Evolutionary conservation across 2,113 vertebrate species (phyloP), one percentile per base, ranked within the genome.

Genomic region (Scomber scombrus): DNA sequence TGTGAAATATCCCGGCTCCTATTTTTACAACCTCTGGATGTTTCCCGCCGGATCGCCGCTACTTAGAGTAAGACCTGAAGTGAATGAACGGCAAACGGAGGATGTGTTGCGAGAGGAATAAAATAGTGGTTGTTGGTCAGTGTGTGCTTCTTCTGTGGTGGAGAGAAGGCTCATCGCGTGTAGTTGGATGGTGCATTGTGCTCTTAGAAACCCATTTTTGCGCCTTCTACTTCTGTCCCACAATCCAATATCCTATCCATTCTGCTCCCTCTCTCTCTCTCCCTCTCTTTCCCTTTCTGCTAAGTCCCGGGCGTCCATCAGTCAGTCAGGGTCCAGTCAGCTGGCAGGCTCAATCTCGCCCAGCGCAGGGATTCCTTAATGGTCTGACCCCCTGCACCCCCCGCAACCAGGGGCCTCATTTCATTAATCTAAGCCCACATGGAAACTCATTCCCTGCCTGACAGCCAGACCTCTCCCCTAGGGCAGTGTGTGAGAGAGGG

Each of bases 401-500:
- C 88, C 64, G 67, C 70, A 92, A 82, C 81, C 80, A 78, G 51
- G 85, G 88, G 88, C 86, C 91, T 93, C 85, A 92, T 94, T 94
- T 93, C 93, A 94, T 95, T 95, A 94, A 94, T 95, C 93, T 92
- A 85, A 94, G 78, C 88, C 90, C 88, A 88, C 89, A 86, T 85
- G 80, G 93, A 94, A 95, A 93, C 91, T 94, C 93, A 93, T 95
- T 95, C 93, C 92, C 91, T 91, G 82, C 88, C 91, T 95, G 95
- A 95, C 95, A 95, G 92, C 84, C 83, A 79, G 76, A 85, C 76
- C 87, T 85, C 80, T 89, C 81, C 90, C 89, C 86, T 72, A 52
- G 84, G 89, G 92, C 87, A 77, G 66, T 51, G 5, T 51, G 75
- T 26, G 23, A 26, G 23, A 26, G 23, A 26, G 84, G 83, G 76